phyloP scores from a whole-genome alignment of 2,797 vertebrate species.

The Sebastiscus tertius region DNA sequence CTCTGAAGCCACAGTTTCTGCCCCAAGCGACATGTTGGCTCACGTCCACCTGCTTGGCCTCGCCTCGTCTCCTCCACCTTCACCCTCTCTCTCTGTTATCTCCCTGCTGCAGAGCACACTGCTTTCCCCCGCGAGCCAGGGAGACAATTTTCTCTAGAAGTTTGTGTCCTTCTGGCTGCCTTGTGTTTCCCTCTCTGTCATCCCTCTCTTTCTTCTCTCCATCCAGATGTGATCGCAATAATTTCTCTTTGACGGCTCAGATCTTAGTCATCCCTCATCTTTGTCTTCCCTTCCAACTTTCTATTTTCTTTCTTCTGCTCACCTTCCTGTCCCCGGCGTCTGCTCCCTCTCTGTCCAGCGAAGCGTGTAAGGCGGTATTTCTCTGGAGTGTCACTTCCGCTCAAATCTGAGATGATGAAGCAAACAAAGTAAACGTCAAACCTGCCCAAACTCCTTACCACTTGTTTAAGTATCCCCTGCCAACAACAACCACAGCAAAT shows the following conservation, averaged over 20 bases:
- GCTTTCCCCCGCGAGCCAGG: constrained; percentile 16
- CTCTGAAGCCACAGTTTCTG: constrained; percentile 59
- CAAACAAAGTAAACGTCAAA: constrained; percentile 69
- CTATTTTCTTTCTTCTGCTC: not conserved
- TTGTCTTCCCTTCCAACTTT: constrained; percentile 29
- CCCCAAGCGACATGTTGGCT: constrained; percentile 73
- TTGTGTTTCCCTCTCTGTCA: constrained; percentile 18
- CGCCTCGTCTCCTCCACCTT: constrained; percentile 31
- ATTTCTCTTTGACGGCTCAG: constrained; percentile 40
- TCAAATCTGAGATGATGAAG: constrained; percentile 63
- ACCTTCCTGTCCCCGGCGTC: constrained; percentile 19
- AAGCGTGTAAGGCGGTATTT: constrained; percentile 44
- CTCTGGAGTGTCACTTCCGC: constrained; percentile 56
- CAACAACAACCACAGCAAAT: constrained; percentile 52
- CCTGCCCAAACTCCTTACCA: constrained; percentile 62
- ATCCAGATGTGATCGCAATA: constrained; percentile 26
- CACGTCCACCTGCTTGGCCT: constrained; percentile 69
- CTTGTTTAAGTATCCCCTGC: constrained; percentile 51
- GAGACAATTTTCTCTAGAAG: constrained; percentile 42
- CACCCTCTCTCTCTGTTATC: constrained; percentile 55
- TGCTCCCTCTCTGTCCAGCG: constrained; percentile 35
- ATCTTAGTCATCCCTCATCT: constrained; percentile 42
- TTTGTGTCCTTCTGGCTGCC: constrained; percentile 19
- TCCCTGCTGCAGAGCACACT: constrained; percentile 52
- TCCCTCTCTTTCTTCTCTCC: constrained; percentile 2